Conservation (phyloP, 2,888 invertebrate genomes). For the Drosophila aldrichi region DNA sequence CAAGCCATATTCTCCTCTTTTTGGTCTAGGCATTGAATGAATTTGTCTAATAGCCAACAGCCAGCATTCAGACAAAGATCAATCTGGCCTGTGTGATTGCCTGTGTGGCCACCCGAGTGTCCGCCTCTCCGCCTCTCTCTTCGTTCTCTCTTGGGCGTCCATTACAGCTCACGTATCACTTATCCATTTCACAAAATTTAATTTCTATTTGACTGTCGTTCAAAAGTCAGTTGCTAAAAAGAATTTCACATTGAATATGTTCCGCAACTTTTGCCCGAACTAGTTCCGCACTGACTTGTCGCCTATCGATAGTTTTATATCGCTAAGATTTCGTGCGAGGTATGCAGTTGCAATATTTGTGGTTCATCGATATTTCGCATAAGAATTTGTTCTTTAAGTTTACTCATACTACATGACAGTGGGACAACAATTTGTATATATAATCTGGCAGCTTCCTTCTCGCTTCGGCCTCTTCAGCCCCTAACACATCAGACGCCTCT, state of each 20-base stretch:
- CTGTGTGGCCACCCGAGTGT: not conserved
- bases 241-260: too few relatives aligned
- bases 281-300: not conserved
- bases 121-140: not conserved
- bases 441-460: not conserved
- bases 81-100: not conserved
- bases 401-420: not conserved
- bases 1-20: not conserved
- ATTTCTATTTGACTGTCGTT: not conserved
- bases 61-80: not conserved
- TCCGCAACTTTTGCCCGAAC: not conserved
- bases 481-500: slow-evolving; percentile 30
- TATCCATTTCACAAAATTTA: not conserved
- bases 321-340: too few relatives aligned
- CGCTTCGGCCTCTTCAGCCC: not conserved
- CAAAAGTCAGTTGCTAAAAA: too few relatives aligned
- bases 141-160: not conserved
- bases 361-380: not conserved
- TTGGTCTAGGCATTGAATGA: not conserved
- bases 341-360: too few relatives aligned
- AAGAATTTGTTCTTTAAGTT: not conserved
- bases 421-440: not conserved
- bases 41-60: not conserved
- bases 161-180: not conserved
- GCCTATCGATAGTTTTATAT: not conserved